phyloP scores from a whole-genome alignment of 2,797 vertebrate species.

The Ibycter americanus region DNA sequence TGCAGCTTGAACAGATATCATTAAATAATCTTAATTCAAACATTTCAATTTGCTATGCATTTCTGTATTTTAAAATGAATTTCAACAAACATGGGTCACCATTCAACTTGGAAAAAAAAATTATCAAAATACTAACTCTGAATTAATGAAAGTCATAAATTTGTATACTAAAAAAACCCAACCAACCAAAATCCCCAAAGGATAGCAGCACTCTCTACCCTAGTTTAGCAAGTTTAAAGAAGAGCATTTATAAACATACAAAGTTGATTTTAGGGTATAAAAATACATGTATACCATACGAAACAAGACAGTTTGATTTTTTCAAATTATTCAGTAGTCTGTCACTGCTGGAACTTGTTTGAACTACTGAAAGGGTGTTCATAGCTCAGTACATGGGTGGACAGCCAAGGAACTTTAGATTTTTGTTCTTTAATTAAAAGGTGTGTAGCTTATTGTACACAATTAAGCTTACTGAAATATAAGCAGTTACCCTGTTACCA shows the following conservation, averaged over 20 bases:
- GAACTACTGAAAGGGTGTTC: not conserved
- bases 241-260: conserved; percentile 41
- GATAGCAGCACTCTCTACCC: conserved; percentile 18
- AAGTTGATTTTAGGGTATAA: conserved; percentile 43
- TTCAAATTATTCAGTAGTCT: conserved; percentile 33
- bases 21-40: conserved; percentile 9
- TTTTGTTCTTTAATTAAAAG: not conserved
- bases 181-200: not conserved
- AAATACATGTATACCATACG: not conserved
- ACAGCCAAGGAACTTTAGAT: not conserved
- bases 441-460: not conserved
- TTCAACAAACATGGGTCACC: not conserved
- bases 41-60: not conserved
- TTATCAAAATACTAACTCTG: conserved; percentile 20
- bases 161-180: not conserved
- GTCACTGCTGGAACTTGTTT: not conserved
- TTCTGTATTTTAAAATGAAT: conserved; percentile 37
- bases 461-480: conserved; percentile 5
- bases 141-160: conserved; percentile 28
- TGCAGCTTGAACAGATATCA: conserved; percentile 15
- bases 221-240: not conserved
- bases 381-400: not conserved
- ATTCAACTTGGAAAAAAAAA: conserved; percentile 18
- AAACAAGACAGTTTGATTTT: conserved; percentile 34
- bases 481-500: conserved; percentile 7